Evolutionary conservation across 2,888 invertebrate species (phyloP).

Genomic region (Chloromyia formosa): DNA sequence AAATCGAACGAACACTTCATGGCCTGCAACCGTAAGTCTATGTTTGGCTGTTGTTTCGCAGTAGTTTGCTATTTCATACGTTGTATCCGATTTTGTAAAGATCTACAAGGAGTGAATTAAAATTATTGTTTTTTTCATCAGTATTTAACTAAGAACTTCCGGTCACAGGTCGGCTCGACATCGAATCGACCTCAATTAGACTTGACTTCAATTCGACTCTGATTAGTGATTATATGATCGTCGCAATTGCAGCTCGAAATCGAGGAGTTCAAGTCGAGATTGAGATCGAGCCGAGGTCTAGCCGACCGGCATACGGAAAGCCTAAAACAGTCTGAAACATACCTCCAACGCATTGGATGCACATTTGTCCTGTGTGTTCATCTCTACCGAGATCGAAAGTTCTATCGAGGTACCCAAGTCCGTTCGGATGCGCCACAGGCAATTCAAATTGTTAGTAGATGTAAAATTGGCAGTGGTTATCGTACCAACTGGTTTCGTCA

Average conservation of each 20-base stretch:
- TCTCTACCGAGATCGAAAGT: conserved; percentile 71
- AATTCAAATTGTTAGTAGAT: conserved; percentile 69
- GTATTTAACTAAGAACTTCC: too few relatives aligned
- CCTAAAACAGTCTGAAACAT: conserved; percentile 46
- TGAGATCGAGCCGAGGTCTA: too few relatives aligned
- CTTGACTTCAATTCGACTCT: too few relatives aligned
- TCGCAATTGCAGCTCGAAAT: too few relatives aligned
- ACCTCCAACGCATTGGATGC: conserved; percentile 70
- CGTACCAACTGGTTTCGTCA: conserved; percentile 66
- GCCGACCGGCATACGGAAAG: too few relatives aligned
- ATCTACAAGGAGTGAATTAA: conserved; percentile 58
- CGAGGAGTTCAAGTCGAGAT: too few relatives aligned
- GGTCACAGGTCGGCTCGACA: too few relatives aligned
- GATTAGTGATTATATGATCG: too few relatives aligned
- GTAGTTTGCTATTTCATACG: conserved; percentile 68
- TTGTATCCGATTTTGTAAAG: conserved; percentile 72
- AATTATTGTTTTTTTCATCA: too few relatives aligned
- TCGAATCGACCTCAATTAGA: too few relatives aligned
- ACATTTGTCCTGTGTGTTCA: conserved; percentile 71
- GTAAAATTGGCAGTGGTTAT: conserved; percentile 75
- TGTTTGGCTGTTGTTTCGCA: conserved; percentile 67
- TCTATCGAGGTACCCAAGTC: conserved; percentile 73
- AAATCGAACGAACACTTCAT: conserved; percentile 76
- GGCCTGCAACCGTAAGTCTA: conserved; percentile 72
- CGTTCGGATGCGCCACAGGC: conserved; percentile 81